Evolutionary conservation across 2,888 invertebrate genomes (phyloP).

Genomic region (Cordilura impudica): DNA sequence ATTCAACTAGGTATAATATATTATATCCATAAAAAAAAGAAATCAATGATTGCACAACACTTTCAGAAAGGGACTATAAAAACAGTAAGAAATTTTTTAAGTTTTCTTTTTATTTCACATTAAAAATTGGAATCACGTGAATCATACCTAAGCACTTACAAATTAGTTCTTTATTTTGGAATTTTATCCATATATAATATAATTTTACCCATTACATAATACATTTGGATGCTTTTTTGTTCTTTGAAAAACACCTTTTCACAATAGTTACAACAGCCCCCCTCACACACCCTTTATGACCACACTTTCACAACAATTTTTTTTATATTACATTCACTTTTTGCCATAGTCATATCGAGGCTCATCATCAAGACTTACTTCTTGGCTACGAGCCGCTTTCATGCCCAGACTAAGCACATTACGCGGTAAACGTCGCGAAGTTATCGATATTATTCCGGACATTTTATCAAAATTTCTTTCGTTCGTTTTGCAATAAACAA

Average conservation of each 20-base stretch:
- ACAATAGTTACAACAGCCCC: not conserved
- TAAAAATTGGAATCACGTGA: constrained; percentile 44
- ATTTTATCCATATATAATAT: constrained; percentile 18
- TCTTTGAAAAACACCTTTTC: constrained; percentile 29
- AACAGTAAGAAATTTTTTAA: not conserved
- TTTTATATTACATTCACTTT: constrained; percentile 3
- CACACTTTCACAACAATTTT: not conserved
- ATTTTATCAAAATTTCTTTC: constrained; percentile 67
- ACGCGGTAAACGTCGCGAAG: constrained; percentile 78
- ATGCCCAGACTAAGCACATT: constrained; percentile 72
- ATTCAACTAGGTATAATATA: not conserved
- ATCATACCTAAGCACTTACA: not conserved
- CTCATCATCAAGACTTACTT: constrained; percentile 68
- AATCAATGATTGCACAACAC: constrained; percentile 71
- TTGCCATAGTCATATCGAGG: not conserved
- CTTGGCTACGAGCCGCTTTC: constrained; percentile 69
- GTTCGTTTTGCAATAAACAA: constrained; percentile 36
- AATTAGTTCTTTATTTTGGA: constrained; percentile 4
- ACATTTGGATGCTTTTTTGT: constrained; percentile 51
- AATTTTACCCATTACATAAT: constrained; percentile 70
- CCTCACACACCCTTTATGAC: not conserved
- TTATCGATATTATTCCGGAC: constrained; percentile 79
- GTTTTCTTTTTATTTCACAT: not conserved
- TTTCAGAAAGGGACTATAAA: not conserved
- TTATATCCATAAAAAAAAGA: not conserved